Evolutionary conservation across 2,113 vertebrate genomes (phyloP), one percentile per base, ranked within the genome.

Genomic region (Prietella phreatophila): DNA sequence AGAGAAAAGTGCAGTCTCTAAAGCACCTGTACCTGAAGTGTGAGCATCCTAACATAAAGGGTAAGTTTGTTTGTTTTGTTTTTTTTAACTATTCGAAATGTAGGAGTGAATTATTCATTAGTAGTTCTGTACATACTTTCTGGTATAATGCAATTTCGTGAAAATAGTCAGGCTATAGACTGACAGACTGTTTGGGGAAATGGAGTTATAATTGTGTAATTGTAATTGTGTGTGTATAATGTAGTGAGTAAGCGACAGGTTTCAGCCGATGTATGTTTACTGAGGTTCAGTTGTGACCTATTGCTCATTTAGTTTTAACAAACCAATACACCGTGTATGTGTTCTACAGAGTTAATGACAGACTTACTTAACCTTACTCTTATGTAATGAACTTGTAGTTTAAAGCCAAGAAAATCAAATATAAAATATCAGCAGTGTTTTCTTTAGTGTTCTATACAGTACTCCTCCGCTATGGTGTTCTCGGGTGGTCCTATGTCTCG

Each of bases 51-150:
- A 82, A 81, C 42, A 81, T 39, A 87, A 82, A 88, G 84, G 85
- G 85, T 92, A 81, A 86, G 90, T 82, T 50, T n/a, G n/a, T n/a
- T n/a, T n/a, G n/a, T n/a, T 47, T 47, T 47, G 1, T 47, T 47
- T 50, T 50, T 10, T 50, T 50, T 50, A 79, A 58, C 22, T 13
- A 36, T 22, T 15, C 39, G 4, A 27, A 80, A 33, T 47, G 25
- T 80, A 50, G 19, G 5, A 0, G 19, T 81, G 30, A 10, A 39
- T 42, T 39, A 42, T 25, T 60, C 0, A 15, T 42, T 8, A 61
- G 19, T 78, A 25, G 19, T 36, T 30, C 1, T 67, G 4, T 65
- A 19, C 14, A 42, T 10, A 10, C 47, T 50, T 50, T 47, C 13
- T 61, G 22, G 19, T 27, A 61, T 61, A 61, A 83, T 42, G 4